phyloP scores from a whole-genome alignment of 2,888 invertebrate genomes.

The Platerodrilus igneus region DNA sequence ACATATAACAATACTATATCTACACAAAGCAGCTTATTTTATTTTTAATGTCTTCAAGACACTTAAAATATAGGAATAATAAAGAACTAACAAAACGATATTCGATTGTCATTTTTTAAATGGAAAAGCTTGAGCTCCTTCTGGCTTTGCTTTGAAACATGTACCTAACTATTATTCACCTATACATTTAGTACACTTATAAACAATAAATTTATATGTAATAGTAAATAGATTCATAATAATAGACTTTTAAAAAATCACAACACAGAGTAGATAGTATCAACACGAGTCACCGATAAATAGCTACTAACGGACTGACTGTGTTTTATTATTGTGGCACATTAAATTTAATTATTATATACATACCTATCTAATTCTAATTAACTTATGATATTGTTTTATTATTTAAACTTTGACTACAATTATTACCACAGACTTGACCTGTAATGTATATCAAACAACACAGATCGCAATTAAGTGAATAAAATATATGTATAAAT shows the following conservation, averaged over 20 bases:
- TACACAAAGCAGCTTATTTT: constrained; percentile 39
- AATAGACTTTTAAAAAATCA: constrained; percentile 52
- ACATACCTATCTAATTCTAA: background rate
- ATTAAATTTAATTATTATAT: constrained; percentile 3
- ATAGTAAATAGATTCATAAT: constrained; percentile 50
- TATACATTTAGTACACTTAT: constrained; percentile 48
- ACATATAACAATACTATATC: constrained; percentile 33
- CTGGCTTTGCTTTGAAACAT: constrained; percentile 29
- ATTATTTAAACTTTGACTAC: constrained; percentile 1
- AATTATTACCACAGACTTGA: constrained; percentile 3
- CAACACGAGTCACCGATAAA: constrained; percentile 28
- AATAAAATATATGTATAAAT: constrained; percentile 31
- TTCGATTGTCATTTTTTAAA: constrained; percentile 46
- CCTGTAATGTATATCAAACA: constrained; percentile 7
- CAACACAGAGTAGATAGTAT: constrained; percentile 49
- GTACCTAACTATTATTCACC: constrained; percentile 26
- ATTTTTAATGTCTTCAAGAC: constrained; percentile 42
- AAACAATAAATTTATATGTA: constrained; percentile 46
- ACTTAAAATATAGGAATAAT: constrained; percentile 41
- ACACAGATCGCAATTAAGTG: constrained; percentile 21
- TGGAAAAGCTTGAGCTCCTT: constrained; percentile 36
- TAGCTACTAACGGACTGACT: constrained; percentile 22
- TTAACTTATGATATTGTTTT: background rate
- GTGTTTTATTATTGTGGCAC: constrained; percentile 16
- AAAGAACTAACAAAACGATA: constrained; percentile 42